A percentile compares a stretch with the other conserved stretches of the same genome.
phyloP scores from a whole-genome alignment of 1,140 invertebrate genomes.

The Venturia canescens region DNA sequence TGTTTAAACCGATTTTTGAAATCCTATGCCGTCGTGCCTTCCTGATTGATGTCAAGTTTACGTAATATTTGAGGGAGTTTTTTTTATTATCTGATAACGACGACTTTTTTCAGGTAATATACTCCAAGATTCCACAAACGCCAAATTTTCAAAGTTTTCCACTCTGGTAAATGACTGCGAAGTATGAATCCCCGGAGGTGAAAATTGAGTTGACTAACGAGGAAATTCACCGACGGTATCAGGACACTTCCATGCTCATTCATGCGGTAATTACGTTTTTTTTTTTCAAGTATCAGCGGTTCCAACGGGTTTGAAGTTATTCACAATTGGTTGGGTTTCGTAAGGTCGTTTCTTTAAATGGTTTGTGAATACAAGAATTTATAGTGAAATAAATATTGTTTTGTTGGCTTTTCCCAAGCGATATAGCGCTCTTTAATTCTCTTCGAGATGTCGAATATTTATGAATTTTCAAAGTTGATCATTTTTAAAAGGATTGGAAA shows the following conservation, averaged over 20 bases:
- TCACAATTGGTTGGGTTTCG: no score
- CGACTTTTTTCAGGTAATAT: slow-evolving; percentile 39
- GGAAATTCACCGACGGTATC: slow-evolving; percentile 69
- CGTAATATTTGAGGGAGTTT: not conserved
- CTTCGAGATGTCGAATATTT: no score
- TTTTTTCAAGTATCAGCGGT: no score
- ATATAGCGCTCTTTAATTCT: no score
- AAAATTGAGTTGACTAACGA: slow-evolving; percentile 59
- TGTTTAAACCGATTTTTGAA: not conserved
- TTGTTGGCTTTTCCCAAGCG: no score
- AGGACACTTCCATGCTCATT: slow-evolving; percentile 70
- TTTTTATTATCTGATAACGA: not conserved
- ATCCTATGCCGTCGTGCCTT: no score
- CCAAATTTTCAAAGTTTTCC: not conserved
- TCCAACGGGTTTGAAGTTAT: no score
- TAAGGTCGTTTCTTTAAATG: no score
- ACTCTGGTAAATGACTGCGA: slow-evolving; percentile 66
- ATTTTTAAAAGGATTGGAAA: not conserved
- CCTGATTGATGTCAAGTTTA: no score
- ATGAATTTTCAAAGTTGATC: no score
- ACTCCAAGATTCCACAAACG: slow-evolving; percentile 34
- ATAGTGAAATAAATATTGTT: no score
- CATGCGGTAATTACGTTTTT: slow-evolving; percentile 65
- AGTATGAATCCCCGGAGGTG: slow-evolving; percentile 65
- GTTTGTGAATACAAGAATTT: no score